These are phyloP conservation scores for Matsumurasca onukii DNA, from an alignment of 1,140 invertebrate genomes.

Conservation along the genomic window DNA sequence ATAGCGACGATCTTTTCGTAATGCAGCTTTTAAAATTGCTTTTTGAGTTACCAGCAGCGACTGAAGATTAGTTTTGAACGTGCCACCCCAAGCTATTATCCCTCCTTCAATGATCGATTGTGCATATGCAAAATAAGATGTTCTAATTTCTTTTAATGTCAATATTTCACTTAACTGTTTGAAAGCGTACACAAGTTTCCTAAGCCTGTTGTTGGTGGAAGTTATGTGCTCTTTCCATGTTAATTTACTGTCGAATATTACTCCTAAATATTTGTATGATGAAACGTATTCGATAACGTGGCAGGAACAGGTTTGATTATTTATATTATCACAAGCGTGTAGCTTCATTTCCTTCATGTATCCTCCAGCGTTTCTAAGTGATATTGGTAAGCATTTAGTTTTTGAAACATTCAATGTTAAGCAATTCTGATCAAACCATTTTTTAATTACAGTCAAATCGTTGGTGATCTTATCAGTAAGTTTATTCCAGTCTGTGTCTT, in stretches of 20 bases:
- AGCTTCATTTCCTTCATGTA: too few relatives aligned
- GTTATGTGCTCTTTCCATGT: background rate
- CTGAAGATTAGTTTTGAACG: background rate
- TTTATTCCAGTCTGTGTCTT: background rate
- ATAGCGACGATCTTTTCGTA: background rate
- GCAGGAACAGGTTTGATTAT: background rate
- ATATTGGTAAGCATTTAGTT: background rate
- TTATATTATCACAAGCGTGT: background rate
- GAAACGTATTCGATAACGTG: background rate
- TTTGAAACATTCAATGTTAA: too few relatives aligned
- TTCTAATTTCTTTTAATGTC: background rate
- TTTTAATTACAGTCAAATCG: too few relatives aligned
- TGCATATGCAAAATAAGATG: background rate
- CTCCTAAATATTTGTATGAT: background rate
- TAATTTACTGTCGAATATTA: background rate
- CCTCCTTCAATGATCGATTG: background rate
- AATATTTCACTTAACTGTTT: background rate
- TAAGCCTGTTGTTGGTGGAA: background rate
- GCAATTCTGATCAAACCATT: too few relatives aligned
- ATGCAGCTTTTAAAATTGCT: background rate
- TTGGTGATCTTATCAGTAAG: too few relatives aligned
- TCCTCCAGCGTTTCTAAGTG: background rate
- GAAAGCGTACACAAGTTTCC: conserved; percentile 1
- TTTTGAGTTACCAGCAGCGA: background rate
- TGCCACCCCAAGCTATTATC: conserved; percentile 4